A percentile compares a stretch with the other conserved stretches of the same genome.
Evolutionary conservation across 2,888 invertebrate genomes (phyloP).

Genomic region (Trichopoda pennipes): DNA sequence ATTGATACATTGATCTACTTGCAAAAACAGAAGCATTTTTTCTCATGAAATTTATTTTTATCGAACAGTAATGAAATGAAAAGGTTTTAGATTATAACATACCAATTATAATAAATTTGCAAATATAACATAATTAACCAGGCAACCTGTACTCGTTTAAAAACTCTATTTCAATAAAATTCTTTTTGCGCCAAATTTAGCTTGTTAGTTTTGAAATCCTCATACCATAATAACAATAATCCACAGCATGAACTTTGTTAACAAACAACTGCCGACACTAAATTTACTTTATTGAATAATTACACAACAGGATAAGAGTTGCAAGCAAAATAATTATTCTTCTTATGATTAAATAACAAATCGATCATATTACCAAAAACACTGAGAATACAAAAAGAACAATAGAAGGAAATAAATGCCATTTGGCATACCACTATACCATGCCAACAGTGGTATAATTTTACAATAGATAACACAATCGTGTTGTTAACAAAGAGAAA

Average conservation of each 20-base stretch:
- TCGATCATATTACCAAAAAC: slow-evolving; percentile 59
- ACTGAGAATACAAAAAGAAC: neutral
- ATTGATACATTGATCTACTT: too few relatives aligned
- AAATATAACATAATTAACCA: too few relatives aligned
- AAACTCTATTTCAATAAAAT: too few relatives aligned
- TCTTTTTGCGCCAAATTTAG: neutral
- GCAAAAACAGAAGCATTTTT: too few relatives aligned
- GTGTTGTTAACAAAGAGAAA: slow-evolving; percentile 42
- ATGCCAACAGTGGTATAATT: slow-evolving; percentile 10
- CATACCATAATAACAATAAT: neutral
- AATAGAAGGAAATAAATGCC: slow-evolving; percentile 18
- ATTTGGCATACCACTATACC: slow-evolving; percentile 53
- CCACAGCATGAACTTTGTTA: neutral
- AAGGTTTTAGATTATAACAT: too few relatives aligned
- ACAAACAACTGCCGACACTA: slow-evolving; percentile 9
- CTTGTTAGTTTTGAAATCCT: neutral
- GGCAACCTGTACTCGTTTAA: too few relatives aligned
- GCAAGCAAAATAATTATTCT: slow-evolving; percentile 36
- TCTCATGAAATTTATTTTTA: too few relatives aligned
- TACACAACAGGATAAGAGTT: slow-evolving; percentile 47
- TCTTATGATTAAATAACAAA: slow-evolving; percentile 41
- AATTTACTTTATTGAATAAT: slow-evolving; percentile 18
- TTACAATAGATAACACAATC: slow-evolving; percentile 34
- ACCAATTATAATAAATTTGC: too few relatives aligned
- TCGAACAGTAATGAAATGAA: too few relatives aligned